Base-by-base conservation (phyloP, 2,888 invertebrate species). In the Norana najaformis region DNA sequence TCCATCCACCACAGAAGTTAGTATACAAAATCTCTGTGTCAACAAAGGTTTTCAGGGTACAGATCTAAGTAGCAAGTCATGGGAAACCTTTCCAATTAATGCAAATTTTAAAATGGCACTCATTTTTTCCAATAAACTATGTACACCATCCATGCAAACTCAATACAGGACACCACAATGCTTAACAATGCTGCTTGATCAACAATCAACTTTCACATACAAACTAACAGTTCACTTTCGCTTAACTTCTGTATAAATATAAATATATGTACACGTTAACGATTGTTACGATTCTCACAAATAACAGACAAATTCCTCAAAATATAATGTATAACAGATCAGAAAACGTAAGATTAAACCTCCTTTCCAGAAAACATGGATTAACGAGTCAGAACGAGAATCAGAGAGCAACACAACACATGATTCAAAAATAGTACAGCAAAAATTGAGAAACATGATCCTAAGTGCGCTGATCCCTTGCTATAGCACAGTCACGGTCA, bases 101-200 rank as follows among this genome's bases (percentile, higher is more conserved):
- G 69, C n/a, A 69, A 69, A n/a, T 30, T 69, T 69, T 69, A 69
- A 69, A n/a, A 69, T 69, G 69, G 30, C 69, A 69, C 30, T 69
- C 69, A 69, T 69, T 69, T 30, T n/a, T 16, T n/a, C 69, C 11
- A 53, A 11, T 47, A 8, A n/a, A 69, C 69, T 69, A 69, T 69
- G n/a, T 69, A 69, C 69, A 69, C 69, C n/a, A n/a, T 69, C 30
- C 69, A 69, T 4, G n/a, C 69, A n/a, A 69, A 69, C n/a, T 2
- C n/a, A 69, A 30, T 53, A 69, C 3, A 69, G 69, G n/a, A 69
- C 69, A 69, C 6, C n/a, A n/a, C 30, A 69, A 69, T 69, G 69
- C 69, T 69, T 69, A 69, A 69, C 69, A 69, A 69, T 69, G 69
- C 69, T 69, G 69, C 69, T 69, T 69, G n/a, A n/a, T 69, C 53